Percentiles rank a stretch among this genome's conserved stretches.
phyloP scores from a whole-genome alignment of 1,140 invertebrate species.

The Teleogryllus occipitalis region DNA sequence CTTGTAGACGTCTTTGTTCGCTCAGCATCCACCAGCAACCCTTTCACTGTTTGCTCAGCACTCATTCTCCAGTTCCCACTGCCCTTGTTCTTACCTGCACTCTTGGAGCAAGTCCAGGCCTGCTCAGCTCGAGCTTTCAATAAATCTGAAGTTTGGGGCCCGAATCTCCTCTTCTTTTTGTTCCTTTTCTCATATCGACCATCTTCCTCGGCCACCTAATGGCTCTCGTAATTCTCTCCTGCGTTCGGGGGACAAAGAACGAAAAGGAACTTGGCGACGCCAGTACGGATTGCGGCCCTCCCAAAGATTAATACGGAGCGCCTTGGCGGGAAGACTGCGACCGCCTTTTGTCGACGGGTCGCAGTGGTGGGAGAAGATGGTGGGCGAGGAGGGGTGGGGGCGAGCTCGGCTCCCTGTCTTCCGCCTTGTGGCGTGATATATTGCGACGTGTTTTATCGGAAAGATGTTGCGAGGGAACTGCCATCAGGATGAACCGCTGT shows the following conservation, averaged over 20 bases:
- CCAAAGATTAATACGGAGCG: neutral
- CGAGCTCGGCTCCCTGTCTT: neutral
- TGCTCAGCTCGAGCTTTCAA: neutral
- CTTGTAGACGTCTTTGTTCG: too few species aligned
- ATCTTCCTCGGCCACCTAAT: neutral
- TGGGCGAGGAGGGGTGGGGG: neutral
- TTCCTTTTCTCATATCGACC: neutral
- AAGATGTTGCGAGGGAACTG: neutral
- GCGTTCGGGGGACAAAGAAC: neutral
- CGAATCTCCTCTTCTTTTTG: neutral
- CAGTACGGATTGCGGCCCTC: neutral
- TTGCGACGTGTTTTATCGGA: neutral
- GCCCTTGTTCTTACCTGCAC: neutral
- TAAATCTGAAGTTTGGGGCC: neutral
- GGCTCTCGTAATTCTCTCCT: neutral
- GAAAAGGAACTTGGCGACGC: neutral
- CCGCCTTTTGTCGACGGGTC: neutral
- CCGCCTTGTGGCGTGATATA: neutral
- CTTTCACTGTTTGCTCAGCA: too few species aligned
- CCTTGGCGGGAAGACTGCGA: neutral
- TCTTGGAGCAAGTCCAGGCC: neutral
- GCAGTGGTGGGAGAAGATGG: neutral
- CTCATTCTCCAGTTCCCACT: neutral
- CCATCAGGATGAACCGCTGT: neutral
- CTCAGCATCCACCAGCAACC: too few species aligned